Conservation (phyloP, 2,113 vertebrate genomes). For the Chaetodon trifascialis region DNA sequence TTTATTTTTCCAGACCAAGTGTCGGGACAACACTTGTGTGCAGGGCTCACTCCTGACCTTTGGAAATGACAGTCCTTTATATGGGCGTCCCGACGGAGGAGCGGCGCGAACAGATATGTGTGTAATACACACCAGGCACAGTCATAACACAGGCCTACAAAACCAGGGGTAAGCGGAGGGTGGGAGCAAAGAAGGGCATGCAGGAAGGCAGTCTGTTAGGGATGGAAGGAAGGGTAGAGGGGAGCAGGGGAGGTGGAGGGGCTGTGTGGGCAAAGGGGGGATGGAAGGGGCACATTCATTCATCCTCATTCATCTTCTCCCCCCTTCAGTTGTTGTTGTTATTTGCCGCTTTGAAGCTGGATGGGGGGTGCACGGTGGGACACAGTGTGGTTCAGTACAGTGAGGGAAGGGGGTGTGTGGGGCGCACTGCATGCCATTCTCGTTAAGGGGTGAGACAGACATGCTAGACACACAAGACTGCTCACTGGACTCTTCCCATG, state of each 20-base stretch:
- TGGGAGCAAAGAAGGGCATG: constrained; percentile 58
- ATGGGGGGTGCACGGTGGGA: constrained; percentile 69
- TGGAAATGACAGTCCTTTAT: constrained; percentile 87
- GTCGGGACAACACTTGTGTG: constrained; percentile 87
- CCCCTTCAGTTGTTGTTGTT: constrained; percentile 81
- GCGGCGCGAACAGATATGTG: constrained; percentile 81
- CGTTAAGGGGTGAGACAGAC: constrained; percentile 73
- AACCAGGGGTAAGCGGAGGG: constrained; percentile 46
- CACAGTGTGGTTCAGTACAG: constrained; percentile 72
- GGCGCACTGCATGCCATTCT: constrained; percentile 76
- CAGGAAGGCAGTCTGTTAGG: constrained; percentile 55
- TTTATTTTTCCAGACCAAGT: constrained; percentile 82
- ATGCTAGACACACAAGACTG: constrained; percentile 61
- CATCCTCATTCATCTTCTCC: constrained; percentile 86
- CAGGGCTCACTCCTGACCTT: constrained; percentile 86
- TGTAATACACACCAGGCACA: constrained; percentile 86
- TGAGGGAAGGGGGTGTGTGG: constrained; percentile 69
- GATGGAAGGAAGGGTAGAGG: constrained; percentile 55
- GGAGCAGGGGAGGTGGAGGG: constrained; percentile 40
- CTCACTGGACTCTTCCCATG: constrained; percentile 68
- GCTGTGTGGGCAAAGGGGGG: constrained; percentile 38
- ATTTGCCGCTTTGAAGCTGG: constrained; percentile 80
- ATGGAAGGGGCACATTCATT: constrained; percentile 77
- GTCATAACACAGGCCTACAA: constrained; percentile 83
- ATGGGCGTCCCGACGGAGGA: constrained; percentile 81